Evolutionary conservation across 2,113 vertebrate genomes (phyloP).

Genomic region (Marmota monax): DNA sequence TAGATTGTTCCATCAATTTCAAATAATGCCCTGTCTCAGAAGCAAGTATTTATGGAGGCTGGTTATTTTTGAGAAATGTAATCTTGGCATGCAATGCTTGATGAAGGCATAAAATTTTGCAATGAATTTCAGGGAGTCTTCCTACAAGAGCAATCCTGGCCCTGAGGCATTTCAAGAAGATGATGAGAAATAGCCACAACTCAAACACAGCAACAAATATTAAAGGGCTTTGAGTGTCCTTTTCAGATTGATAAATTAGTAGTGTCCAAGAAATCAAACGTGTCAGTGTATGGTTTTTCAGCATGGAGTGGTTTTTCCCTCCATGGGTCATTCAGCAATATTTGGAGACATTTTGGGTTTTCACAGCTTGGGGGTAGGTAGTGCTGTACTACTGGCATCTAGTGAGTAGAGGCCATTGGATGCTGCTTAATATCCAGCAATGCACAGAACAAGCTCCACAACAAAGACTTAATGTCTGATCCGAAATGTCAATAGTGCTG

Average conservation of each 20-base stretch:
- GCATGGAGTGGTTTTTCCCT: not conserved
- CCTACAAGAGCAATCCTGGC: slow-evolving; percentile 7
- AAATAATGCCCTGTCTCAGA: slow-evolving; percentile 35
- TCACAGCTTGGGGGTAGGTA: not conserved
- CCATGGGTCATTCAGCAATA: not conserved
- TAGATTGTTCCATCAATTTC: slow-evolving; percentile 47
- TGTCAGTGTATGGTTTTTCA: slow-evolving; percentile 59
- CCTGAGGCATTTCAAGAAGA: slow-evolving; percentile 64
- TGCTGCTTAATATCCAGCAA: not conserved
- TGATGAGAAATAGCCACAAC: not conserved
- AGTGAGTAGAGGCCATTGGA: no score
- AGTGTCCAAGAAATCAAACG: slow-evolving; percentile 61
- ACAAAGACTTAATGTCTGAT: not conserved
- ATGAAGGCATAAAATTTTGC: slow-evolving; percentile 43
- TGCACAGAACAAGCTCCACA: not conserved
- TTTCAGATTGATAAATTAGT: slow-evolving; percentile 36
- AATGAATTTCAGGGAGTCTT: slow-evolving; percentile 37
- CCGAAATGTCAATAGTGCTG: not conserved
- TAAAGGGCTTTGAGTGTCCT: not conserved
- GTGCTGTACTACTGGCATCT: not conserved
- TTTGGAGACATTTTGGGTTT: not conserved
- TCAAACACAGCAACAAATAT: slow-evolving; percentile 43
- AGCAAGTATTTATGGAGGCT: slow-evolving; percentile 10
- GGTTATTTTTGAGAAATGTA: slow-evolving; percentile 46
- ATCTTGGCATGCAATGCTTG: slow-evolving; percentile 31